phyloP scores from a whole-genome alignment of 2,888 invertebrate genomes.

The Drosophila melanosoma region DNA sequence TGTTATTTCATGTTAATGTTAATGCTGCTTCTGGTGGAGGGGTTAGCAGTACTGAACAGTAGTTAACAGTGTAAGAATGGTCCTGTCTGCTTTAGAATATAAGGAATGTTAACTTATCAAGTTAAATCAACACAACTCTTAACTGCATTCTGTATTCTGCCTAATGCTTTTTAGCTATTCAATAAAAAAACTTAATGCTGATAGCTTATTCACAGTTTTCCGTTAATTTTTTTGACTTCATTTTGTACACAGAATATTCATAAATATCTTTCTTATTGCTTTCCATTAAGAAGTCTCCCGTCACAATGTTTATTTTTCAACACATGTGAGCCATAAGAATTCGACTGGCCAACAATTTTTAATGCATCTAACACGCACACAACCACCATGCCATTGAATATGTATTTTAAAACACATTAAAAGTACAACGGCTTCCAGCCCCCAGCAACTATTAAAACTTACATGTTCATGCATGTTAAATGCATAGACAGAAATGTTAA shows the following conservation, averaged over 20 bases:
- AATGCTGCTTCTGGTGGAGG: neutral
- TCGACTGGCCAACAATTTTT: slow-evolving; percentile 5
- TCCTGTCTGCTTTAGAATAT: neutral
- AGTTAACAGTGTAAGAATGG: slow-evolving; percentile 15
- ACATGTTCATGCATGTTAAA: slow-evolving; percentile 32
- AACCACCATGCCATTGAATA: slow-evolving; percentile 9
- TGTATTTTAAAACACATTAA: slow-evolving; percentile 29
- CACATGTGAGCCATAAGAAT: slow-evolving; percentile 32
- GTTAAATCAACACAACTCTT: neutral
- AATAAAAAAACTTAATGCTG: neutral
- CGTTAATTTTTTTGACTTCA: neutral
- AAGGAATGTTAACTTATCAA: neutral
- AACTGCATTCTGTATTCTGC: neutral
- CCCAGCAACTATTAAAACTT: slow-evolving; percentile 25
- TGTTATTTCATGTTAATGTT: slow-evolving; percentile 2
- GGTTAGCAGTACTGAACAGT: neutral
- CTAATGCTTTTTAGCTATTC: neutral
- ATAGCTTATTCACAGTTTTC: neutral
- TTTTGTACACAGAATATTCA: neutral
- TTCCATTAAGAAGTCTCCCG: neutral
- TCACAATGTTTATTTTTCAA: neutral
- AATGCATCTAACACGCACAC: slow-evolving; percentile 10
- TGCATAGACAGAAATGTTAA: slow-evolving; percentile 30
- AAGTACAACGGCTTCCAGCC: slow-evolving; percentile 23
- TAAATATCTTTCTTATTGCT: slow-evolving; percentile 1